phyloP scores from a whole-genome alignment of 2,113 vertebrate genomes.

The Clarias gariepinus region DNA sequence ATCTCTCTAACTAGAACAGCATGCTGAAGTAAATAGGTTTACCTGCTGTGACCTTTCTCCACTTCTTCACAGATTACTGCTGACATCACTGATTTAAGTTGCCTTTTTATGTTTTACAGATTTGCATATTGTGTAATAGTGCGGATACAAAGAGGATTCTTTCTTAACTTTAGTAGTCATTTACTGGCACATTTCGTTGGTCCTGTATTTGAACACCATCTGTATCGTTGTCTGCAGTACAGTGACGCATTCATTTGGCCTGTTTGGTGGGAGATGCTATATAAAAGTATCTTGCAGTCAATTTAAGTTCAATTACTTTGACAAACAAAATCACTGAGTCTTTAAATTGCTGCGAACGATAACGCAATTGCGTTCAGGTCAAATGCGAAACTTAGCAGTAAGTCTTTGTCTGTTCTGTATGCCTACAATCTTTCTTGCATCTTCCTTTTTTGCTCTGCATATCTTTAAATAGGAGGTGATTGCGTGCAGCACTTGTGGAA shows the following conservation, averaged over 20 bases:
- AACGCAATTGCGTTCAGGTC: background rate
- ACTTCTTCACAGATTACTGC: conserved; percentile 15
- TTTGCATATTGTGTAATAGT: background rate
- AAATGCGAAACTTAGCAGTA: background rate
- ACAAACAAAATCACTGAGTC: background rate
- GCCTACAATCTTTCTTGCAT: background rate
- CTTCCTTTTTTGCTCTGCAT: background rate
- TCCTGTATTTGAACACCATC: too few species aligned
- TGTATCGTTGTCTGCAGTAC: background rate
- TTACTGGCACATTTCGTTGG: background rate
- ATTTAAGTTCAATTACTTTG: background rate
- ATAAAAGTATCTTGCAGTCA: background rate
- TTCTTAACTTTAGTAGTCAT: background rate
- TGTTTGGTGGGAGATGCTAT: background rate
- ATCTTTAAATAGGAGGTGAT: background rate
- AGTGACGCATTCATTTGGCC: background rate
- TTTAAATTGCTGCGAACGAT: background rate
- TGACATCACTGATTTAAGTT: conserved; percentile 7
- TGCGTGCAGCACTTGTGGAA: background rate
- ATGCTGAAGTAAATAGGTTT: conserved; percentile 34
- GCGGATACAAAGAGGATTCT: background rate
- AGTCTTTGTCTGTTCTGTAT: background rate
- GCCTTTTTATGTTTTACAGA: conserved; percentile 6
- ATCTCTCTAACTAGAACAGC: conserved; percentile 30
- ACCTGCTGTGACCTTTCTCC: conserved; percentile 33